phyloP scores from a whole-genome alignment of 1,140 invertebrate species.

The Aporrectodea caliginosa region DNA sequence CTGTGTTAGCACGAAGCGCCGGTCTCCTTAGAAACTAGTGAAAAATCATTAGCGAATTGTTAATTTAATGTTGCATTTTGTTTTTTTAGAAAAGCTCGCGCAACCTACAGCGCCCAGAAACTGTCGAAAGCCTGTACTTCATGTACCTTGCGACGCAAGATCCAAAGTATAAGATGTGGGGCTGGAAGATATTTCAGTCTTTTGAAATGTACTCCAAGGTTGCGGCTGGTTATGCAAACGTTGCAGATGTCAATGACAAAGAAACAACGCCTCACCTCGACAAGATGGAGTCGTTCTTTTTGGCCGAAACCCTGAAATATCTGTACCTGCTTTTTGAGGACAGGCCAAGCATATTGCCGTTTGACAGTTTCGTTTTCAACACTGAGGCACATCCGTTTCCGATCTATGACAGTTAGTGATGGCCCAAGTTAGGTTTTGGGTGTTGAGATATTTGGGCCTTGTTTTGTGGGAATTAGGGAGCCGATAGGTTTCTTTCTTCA shows the following conservation, averaged over 20 bases:
- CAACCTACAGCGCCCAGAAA: slow-evolving; percentile 75
- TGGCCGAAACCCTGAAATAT: slow-evolving; percentile 72
- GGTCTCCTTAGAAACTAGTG: no score
- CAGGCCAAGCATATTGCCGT: slow-evolving; percentile 72
- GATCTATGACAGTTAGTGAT: slow-evolving; percentile 56
- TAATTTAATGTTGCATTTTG: no score
- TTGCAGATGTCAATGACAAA: slow-evolving; percentile 80
- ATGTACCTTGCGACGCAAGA: slow-evolving; percentile 90
- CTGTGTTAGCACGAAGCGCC: no score
- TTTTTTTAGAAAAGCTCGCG: slow-evolving; percentile 60
- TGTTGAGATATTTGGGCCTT: no score
- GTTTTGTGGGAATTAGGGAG: no score
- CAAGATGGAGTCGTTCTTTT: slow-evolving; percentile 94
- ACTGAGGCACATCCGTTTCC: slow-evolving; percentile 95
- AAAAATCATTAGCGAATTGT: no score
- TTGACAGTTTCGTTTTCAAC: slow-evolving; percentile 92
- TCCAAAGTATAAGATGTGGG: slow-evolving; percentile 90
- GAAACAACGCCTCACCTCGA: slow-evolving; percentile 72
- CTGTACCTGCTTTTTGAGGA: slow-evolving; percentile 91
- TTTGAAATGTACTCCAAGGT: slow-evolving; percentile 86
- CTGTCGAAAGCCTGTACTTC: slow-evolving; percentile 91
- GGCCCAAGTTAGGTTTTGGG: no score
- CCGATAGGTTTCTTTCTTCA: no score
- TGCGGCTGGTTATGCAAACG: slow-evolving; percentile 81
- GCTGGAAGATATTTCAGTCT: slow-evolving; percentile 82